Evolutionary conservation across 2,113 vertebrate genomes (phyloP), one percentile per base, ranked within the genome.

Genomic region (Chrysochloris asiatica): DNA sequence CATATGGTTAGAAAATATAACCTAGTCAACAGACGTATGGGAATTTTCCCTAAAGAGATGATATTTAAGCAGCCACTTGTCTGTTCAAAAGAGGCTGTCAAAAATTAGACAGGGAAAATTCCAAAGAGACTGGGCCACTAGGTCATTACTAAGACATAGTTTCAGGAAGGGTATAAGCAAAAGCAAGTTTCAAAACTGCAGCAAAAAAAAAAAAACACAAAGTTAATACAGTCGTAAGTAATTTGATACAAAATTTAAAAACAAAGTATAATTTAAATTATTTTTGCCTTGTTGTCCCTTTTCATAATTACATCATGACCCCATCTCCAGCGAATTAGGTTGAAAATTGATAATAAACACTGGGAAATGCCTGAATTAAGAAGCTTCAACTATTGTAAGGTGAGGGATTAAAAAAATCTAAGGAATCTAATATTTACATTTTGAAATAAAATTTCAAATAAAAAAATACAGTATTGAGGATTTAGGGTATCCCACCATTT

Each of bases 1-100:
- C 54, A 95, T 52, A 93, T 87, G 75, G 81, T 52, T 91, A 75
- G 86, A 78, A 93, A 86, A 73, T 88, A 63, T 26, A 85, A 91
- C 24, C 17, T 78, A 72, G 56, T 52, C 50, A 56, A 75, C 82
- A 92, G 48, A 91, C 83, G 69, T 85, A 69, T 61, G 26, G 77
- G 80, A 67, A 19, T 33, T 73, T 92, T 95, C 85, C 75, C 92
- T 38, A 12, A 88, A 72, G 88, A 86, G 13, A 22, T 73, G 14
- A 47, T 88, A 86, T 90, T 87, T 72, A 81, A 87, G 14, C 13
- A 73, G 48, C 11, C 28, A 95, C 47, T 79, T 93, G 45, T 75
- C 48, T 84, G 24, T 8, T 73, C 82, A 81, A 69, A 88, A 61
- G 43, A 73, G 12, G 22, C 30, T 91, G 59, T 84, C 93, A 88